Base-by-base conservation (phyloP, 2,113 vertebrate species). In the Camelus bactrianus region DNA sequence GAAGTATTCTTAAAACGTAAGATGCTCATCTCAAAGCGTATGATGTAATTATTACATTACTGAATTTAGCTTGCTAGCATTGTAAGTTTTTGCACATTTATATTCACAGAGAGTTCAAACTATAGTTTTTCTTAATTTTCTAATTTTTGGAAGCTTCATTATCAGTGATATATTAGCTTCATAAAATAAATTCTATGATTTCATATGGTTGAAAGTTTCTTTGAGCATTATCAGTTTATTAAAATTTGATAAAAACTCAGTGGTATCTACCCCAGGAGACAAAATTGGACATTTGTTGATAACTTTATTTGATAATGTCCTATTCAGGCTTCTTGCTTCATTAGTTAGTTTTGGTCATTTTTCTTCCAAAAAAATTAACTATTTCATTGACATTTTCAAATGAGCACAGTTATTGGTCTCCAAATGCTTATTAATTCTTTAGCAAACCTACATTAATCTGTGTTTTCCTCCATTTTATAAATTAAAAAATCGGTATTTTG, bases 111-210 rank as follows among this genome's bases (percentile, higher is more conserved):
- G 9, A 38, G 20, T 24, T 54, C 85, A 52, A 58, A 67, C 15
- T 81, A 76, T 4, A 28, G 10, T 67, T 73, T 80, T 80, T 89
- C 35, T 81, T 46, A 75, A n/a, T 80, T 94, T 85, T 62, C 69
- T 38, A 64, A 65, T 80, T 93, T 96, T 72, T 30, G 32, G 15
- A 86, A 16, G 20, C 7, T 87, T 87, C 54, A 79, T 72, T 84
- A 73, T 82, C 48, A 83, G 38, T 93, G 69, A 91, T 67, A 38
- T 73, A 48, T 83, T 48, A 93, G 30, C 22, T 76, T 84, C 64
- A 91, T 54, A 65, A 84, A 67, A 91, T 67, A 93, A 97, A 92
- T 52, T 87, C 35, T 62, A 26, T 90, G 69, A 67, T 79, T 91
- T 96, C 32, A 67, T 72, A 79, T 60, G 30, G 32, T 20, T 95